phyloP scores from a whole-genome alignment of 2,888 invertebrate species.

The Acanthosepion lycidas region DNA sequence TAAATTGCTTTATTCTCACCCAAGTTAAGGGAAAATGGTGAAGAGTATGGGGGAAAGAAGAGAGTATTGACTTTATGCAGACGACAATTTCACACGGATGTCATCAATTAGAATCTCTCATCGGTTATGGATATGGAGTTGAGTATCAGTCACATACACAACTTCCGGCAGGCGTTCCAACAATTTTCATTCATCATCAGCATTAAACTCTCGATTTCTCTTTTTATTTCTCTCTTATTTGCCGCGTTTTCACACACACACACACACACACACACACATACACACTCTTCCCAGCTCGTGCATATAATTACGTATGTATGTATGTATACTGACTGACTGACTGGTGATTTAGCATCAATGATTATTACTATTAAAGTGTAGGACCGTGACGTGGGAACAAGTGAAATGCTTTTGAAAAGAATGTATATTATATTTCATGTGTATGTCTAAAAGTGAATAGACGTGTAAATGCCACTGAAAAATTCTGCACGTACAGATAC shows the following conservation, averaged over 20 bases:
- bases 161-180: background rate
- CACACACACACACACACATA: background rate
- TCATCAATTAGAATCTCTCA: background rate
- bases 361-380: slow-evolving; percentile 2
- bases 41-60: background rate
- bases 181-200: slow-evolving; percentile 22
- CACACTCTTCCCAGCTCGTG: background rate
- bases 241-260: background rate
- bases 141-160: slow-evolving; percentile 33
- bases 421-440: background rate
- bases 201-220: background rate
- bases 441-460: too few species aligned
- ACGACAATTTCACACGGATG: slow-evolving; percentile 33
- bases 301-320: background rate
- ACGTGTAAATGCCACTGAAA: too few species aligned
- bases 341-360: background rate
- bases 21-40: background rate
- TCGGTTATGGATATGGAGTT: slow-evolving; percentile 33
- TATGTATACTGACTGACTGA: slow-evolving; percentile 17
- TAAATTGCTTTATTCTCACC: background rate
- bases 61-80: background rate
- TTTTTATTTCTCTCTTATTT: background rate
- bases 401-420: background rate
- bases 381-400: slow-evolving; percentile 6
- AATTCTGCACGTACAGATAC: too few species aligned